Evolutionary conservation across 2,113 vertebrate species (phyloP), one percentile per base, ranked within the genome.

Genomic region (Halcyon senegalensis): DNA sequence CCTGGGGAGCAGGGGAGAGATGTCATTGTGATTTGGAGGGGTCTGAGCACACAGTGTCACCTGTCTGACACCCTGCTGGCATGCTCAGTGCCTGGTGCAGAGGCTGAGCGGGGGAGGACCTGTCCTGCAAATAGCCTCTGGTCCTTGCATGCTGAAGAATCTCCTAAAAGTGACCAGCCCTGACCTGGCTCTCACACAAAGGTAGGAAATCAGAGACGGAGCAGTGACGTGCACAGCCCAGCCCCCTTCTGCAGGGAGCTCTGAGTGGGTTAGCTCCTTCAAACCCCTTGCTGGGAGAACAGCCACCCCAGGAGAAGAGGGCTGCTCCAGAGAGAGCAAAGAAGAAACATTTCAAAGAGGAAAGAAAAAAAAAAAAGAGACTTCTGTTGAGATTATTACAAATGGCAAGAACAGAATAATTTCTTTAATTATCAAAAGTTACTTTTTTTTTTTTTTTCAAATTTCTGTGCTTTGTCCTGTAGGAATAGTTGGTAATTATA

Each of bases 1-100:
- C 37, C 20, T 1, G 30, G 3, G 35, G 4, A 43, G 63, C 44
- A 24, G 9, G 23, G 28, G 16, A 33, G 41, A 67, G 51, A 15
- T 37, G 35, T 15, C 15, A 0, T 10, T 37, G 37, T 16, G 14
- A 10, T 67, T 30, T 41, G 60, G 69, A 81, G 59, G 39, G 0
- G 1, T 37, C 39, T 28, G 55, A 33, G 64, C 55, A 31, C 13
- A 44, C 41, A 33, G 24, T 41, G 4, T 70, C 20, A 7, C 21
- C 23, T 16, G 0, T 11, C 39, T 25, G 6, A 18, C 2, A 0
- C 72, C 39, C 7, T 0, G 1, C 44, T n/a, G 39, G 12, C 7
- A 0, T 6, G 35, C 41, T 56, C n/a, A 19, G 6, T 8, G 4
- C 21, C 13, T 7, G 31, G 27, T 20, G 39, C 35, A 28, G 59